A percentile compares a stretch with the other conserved stretches of the same genome.
phyloP scores from a whole-genome alignment of 2,888 invertebrate species.

The Coecobrya sp. region DNA sequence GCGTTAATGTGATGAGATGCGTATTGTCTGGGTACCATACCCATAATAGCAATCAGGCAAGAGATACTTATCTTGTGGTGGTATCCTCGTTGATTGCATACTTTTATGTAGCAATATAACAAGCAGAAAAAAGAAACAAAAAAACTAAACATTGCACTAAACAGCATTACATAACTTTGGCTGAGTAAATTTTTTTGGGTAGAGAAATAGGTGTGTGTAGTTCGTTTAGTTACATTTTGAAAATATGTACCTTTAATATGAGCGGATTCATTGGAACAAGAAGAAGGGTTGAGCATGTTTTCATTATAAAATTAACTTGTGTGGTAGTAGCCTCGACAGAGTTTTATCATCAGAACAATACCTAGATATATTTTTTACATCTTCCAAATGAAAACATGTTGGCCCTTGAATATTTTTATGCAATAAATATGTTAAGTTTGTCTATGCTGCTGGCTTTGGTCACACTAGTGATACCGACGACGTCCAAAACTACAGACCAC shows the following conservation, averaged over 20 bases:
- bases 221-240: neutral
- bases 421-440: neutral
- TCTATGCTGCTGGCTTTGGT: conserved; percentile 10
- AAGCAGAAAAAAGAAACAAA: conserved; percentile 1
- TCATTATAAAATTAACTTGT: neutral
- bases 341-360: neutral
- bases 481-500: neutral
- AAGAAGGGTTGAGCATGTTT: neutral
- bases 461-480: neutral
- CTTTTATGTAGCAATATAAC: neutral
- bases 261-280: neutral
- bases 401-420: conserved; percentile 11
- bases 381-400: neutral
- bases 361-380: neutral
- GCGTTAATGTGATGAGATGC: conserved; percentile 18
- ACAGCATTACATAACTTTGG: neutral
- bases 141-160: neutral
- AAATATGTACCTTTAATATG: neutral
- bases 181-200: neutral
- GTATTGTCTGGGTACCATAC: conserved; percentile 17
- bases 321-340: too few relatives aligned
- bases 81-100: conserved; percentile 12
- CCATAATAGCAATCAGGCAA: neutral
- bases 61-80: conserved; percentile 1
- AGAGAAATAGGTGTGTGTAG: neutral